A percentile compares a stretch with the other conserved stretches of the same genome.
These are phyloP conservation scores for Chaenocephalus aceratus DNA, from an alignment of 2,113 vertebrate genomes.

Conservation along the genomic window DNA sequence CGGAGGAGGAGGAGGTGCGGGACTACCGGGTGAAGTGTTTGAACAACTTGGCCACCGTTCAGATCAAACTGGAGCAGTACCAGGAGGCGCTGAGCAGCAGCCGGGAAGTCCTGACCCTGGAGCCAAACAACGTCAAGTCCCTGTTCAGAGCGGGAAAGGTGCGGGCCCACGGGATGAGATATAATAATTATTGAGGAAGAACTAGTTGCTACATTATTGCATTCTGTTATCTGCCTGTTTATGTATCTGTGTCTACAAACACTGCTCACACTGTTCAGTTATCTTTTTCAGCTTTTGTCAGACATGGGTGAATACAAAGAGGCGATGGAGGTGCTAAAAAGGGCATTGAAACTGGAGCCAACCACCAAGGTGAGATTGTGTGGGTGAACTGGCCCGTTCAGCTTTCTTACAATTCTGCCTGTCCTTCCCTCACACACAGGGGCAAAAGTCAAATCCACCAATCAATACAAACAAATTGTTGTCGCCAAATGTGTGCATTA, in stretches of 20 bases:
- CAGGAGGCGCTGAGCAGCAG: conserved; percentile 84
- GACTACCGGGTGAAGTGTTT: conserved; percentile 89
- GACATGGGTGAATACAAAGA: conserved; percentile 86
- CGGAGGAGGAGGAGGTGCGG: conserved; percentile 84
- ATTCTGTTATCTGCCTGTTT: conserved; percentile 12
- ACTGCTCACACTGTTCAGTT: conserved; percentile 7
- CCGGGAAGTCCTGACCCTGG: conserved; percentile 82
- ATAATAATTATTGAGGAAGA: conserved; percentile 9
- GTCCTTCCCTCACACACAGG: background rate
- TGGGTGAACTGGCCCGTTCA: conserved; percentile 22
- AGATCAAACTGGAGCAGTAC: conserved; percentile 84
- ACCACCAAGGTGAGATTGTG: conserved; percentile 85
- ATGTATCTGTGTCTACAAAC: conserved; percentile 15
- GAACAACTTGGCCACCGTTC: conserved; percentile 87
- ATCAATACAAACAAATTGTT: background rate
- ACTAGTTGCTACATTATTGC: conserved; percentile 9
- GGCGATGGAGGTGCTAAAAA: conserved; percentile 84
- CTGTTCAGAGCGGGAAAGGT: conserved; percentile 88
- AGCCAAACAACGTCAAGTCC: conserved; percentile 86
- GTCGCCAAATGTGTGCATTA: too few species aligned
- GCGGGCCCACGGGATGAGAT: conserved; percentile 2
- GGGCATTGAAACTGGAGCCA: conserved; percentile 89
- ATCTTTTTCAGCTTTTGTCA: conserved; percentile 85
- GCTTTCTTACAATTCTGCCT: conserved; percentile 12
- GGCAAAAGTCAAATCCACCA: conserved; percentile 2